Evolutionary conservation across 2,113 vertebrate genomes (phyloP), one percentile per base, ranked within the genome.

Genomic region (Romanogobio albipinnatus): DNA sequence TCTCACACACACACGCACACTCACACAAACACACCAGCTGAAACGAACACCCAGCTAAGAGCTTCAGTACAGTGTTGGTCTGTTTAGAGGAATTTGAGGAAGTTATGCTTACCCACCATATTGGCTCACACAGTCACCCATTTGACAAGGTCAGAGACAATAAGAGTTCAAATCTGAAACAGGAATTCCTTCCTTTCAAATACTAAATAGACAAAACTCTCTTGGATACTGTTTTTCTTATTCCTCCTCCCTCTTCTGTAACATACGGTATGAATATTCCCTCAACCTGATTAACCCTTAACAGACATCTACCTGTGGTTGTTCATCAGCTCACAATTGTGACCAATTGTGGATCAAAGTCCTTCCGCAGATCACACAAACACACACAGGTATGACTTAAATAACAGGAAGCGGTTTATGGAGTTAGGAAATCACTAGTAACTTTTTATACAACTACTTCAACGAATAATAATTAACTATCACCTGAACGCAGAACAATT

Each of bases 121-220:
- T 83, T 96, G 94, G 92, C 97, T 98, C 93, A 97, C 93, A 93
- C 97, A 99, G 94, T 92, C 98, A 89, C 97, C 97, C 97, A 99
- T 96, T 91, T 95, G 91, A 93, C 91, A 89, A 90, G 91, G 90
- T 86, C 61, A 47, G 13, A 79, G 22, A 79, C 11, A 19, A 2
- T 47, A 47, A 77, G 43, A 45, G 36, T 79, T 45, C 10, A 61
- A 62, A n/a, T n/a, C n/a, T n/a, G n/a, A n/a, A n/a, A n/a, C n/a
- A n/a, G n/a, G n/a, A n/a, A 71, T 39, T 6, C 19, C 47, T 51
- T 59, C 6, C 53, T 26, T 15, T 79, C n/a, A 24, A 80, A 64
- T 0, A 80, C 79, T 66, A 51, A 6, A 61, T 61, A 59, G 56
- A 78, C 76, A 78, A 64, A 64, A 47, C 36, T 47, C 26, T 66